Percentiles rank a stretch among this genome's conserved stretches.
These are phyloP conservation scores for Sinohyriopsis cumingii DNA, from an alignment of 2,888 invertebrate species.

Conservation along the genomic window DNA sequence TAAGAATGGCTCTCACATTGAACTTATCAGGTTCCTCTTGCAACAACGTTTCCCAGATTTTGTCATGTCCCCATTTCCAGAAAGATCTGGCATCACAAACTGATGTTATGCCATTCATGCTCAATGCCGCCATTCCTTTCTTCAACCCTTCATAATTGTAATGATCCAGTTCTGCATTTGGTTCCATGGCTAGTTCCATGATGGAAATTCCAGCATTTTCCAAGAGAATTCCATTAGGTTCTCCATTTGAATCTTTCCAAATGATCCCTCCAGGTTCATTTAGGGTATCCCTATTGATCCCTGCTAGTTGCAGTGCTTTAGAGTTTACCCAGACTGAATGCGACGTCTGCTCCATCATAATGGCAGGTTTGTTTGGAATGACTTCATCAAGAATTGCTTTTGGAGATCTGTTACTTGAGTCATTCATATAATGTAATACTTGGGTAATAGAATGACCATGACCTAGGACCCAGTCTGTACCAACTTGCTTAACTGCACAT, in stretches of 20 bases:
- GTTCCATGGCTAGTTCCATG: slow-evolving; percentile 22
- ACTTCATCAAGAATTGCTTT: slow-evolving; percentile 22
- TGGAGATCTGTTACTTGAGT: slow-evolving; percentile 14
- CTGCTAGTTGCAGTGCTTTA: slow-evolving; percentile 17
- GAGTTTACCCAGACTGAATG: slow-evolving; percentile 40
- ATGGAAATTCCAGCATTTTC: slow-evolving; percentile 28
- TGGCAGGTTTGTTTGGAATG: slow-evolving; percentile 17
- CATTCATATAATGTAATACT: slow-evolving; percentile 14
- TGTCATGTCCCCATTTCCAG: slow-evolving; percentile 18
- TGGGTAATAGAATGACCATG: slow-evolving; percentile 24
- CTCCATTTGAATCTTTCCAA: slow-evolving; percentile 13
- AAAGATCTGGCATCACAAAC: slow-evolving; percentile 28
- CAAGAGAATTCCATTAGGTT: slow-evolving; percentile 33
- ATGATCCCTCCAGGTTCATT: slow-evolving; percentile 24
- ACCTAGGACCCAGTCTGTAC: slow-evolving; percentile 24
- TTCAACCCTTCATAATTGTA: slow-evolving; percentile 19
- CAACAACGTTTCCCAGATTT: slow-evolving; percentile 19
- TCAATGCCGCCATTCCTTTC: slow-evolving; percentile 6
- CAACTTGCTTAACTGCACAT: slow-evolving; percentile 9
- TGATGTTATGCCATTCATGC: slow-evolving; percentile 23
- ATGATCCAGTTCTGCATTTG: slow-evolving; percentile 3
- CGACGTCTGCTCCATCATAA: slow-evolving; percentile 33
- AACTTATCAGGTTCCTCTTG: slow-evolving; percentile 8
- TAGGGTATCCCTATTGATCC: slow-evolving; percentile 10
- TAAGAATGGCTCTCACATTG: slow-evolving; percentile 20